Base-by-base conservation (phyloP, 1,140 invertebrate genomes). In the Arctopsyche grandis region DNA sequence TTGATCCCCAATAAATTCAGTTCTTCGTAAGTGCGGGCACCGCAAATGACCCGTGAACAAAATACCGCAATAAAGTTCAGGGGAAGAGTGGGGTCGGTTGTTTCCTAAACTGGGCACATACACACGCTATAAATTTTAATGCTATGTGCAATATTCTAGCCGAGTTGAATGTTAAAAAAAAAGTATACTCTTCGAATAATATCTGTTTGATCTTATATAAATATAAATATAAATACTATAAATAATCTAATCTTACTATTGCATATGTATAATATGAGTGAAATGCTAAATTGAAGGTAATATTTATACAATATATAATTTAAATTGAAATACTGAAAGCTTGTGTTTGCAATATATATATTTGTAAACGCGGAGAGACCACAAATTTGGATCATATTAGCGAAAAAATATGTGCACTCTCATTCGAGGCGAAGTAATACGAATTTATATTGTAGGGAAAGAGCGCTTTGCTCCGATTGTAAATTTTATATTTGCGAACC, bases 21-120 rank as follows among this genome's bases (percentile, higher is more conserved):
- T 74, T 43, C 14, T 22, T 75, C 43, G 46, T 46, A 63, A 63
- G 76, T 63, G 60, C 29, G 76, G 76, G 60, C 76, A 70, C 38
- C 58, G 29, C 66, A 77, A 77, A 77, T 77, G 76, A 77, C 76
- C 76, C 76, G 44, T 77, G 76, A 69, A 77, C 24, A 76, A 76
- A 60, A 76, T 60, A 46, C 76, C 66, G 44, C 76, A 77, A 77
- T 77, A 77, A 77, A 77, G 58, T 76, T 76, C 74, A 76, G 12
- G 22, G 48, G n/a, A n/a, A n/a, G n/a, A n/a, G n/a, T n/a, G n/a
- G 74, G 74, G 73, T 75, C 58, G 22, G 19, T 63, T 71, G 44
- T 71, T 71, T 71, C 69, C 24, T 66, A 29, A 26, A 66, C 24
- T 66, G 63, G 63, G 63, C 24, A 66, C 63, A 66, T 29, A 29